Conservation (phyloP, 2,797 vertebrate species). For the Sus cebifrons region DNA sequence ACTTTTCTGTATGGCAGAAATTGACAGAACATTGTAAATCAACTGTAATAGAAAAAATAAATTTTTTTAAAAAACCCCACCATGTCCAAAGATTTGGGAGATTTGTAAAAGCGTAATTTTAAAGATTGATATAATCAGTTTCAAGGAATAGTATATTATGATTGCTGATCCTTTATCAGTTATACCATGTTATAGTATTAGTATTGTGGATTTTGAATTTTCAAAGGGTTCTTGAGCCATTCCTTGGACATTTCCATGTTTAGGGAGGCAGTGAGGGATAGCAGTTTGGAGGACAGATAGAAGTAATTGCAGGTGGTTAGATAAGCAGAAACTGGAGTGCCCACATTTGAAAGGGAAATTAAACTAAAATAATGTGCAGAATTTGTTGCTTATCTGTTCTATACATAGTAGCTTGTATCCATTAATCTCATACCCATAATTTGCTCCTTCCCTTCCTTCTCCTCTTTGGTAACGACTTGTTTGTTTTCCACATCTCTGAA, state of each 20-base stretch:
- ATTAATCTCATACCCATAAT: background rate
- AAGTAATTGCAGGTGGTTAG: background rate
- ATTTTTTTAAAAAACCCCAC: too few relatives aligned
- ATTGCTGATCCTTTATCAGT: background rate
- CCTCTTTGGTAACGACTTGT: background rate
- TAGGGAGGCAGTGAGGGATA: background rate
- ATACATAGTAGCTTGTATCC: background rate
- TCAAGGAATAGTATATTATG: background rate
- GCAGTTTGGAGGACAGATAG: background rate
- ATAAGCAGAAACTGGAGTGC: background rate
- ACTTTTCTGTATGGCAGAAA: too few relatives aligned
- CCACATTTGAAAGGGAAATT: background rate
- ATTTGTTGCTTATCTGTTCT: background rate
- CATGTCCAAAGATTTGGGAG: background rate
- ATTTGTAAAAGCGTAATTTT: background rate
- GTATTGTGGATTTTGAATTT: background rate
- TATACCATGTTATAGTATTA: background rate
- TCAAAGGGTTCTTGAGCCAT: background rate
- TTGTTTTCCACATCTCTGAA: background rate
- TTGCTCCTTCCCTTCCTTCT: background rate
- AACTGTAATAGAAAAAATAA: too few relatives aligned
- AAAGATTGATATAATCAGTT: background rate
- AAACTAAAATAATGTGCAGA: background rate
- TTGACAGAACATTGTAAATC: too few relatives aligned
- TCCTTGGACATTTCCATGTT: background rate